A percentile compares a stretch with the other conserved stretches of the same genome.
phyloP scores from a whole-genome alignment of 2,797 vertebrate genomes.

The Takifugu ocellatus region DNA sequence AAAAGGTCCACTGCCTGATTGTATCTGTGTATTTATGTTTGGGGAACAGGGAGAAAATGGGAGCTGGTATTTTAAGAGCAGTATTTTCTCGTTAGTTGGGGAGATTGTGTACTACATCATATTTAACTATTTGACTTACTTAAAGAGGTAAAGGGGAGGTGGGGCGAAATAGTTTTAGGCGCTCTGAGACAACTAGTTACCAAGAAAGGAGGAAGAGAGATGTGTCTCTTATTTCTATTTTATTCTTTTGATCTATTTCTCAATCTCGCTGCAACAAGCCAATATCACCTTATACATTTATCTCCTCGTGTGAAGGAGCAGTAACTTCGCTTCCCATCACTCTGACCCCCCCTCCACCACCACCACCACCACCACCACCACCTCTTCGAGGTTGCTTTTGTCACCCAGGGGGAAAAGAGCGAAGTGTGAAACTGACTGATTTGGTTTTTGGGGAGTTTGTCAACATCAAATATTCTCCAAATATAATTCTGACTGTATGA shows the following conservation, averaged over 20 bases:
- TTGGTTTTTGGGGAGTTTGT: slow-evolving; percentile 66
- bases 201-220: slow-evolving; percentile 8
- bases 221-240: slow-evolving; percentile 29
- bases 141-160: slow-evolving; percentile 57
- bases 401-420: slow-evolving; percentile 37
- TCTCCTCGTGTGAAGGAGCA: slow-evolving; percentile 60
- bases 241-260: slow-evolving; percentile 9
- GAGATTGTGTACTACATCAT: slow-evolving; percentile 63
- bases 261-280: slow-evolving; percentile 33
- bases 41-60: slow-evolving; percentile 40
- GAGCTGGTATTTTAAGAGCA: slow-evolving; percentile 53
- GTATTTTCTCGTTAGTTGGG: slow-evolving; percentile 66
- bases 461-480: slow-evolving; percentile 59
- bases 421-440: slow-evolving; percentile 62
- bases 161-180: slow-evolving; percentile 49
- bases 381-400: slow-evolving; percentile 29
- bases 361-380: too few relatives aligned
- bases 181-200: slow-evolving; percentile 56
- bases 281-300: slow-evolving; percentile 52
- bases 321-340: slow-evolving; percentile 51
- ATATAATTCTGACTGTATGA: slow-evolving; percentile 43
- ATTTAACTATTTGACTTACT: slow-evolving; percentile 64
- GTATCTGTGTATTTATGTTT: slow-evolving; percentile 29
- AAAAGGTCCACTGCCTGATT: slow-evolving; percentile 56
- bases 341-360: slow-evolving; percentile 11